Evolutionary conservation across 2,797 vertebrate species (phyloP).

Genomic region (Triplophysa bombifrons): DNA sequence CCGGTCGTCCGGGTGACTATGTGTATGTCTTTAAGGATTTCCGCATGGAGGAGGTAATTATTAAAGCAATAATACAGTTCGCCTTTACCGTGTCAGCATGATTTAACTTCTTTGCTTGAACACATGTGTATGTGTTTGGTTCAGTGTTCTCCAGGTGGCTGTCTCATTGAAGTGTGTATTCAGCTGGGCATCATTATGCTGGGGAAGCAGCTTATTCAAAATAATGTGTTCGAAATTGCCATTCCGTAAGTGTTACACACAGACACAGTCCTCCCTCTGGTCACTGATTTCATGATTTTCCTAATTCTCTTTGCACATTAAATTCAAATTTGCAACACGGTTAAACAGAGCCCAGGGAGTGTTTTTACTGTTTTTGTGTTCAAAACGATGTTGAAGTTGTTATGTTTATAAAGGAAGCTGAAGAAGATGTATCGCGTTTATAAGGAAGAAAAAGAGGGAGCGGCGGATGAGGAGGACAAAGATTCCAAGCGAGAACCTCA

Average conservation of each 20-base stretch:
- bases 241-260: slow-evolving; percentile 87
- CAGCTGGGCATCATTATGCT: slow-evolving; percentile 99
- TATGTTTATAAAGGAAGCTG: slow-evolving; percentile 69
- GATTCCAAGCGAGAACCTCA: slow-evolving; percentile 73
- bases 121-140: not conserved
- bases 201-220: slow-evolving; percentile 97
- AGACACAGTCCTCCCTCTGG: not conserved
- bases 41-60: slow-evolving; percentile 92
- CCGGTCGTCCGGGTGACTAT: slow-evolving; percentile 91
- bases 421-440: slow-evolving; percentile 82
- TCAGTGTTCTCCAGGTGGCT: slow-evolving; percentile 94
- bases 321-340: not conserved
- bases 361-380: not conserved
- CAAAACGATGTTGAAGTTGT: not conserved
- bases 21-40: slow-evolving; percentile 91
- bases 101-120: slow-evolving; percentile 12
- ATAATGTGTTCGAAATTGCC: slow-evolving; percentile 96
- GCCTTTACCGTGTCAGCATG: slow-evolving; percentile 18
- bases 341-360: slow-evolving; percentile 1
- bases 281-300: slow-evolving; percentile 13
- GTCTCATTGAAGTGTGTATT: slow-evolving; percentile 96
- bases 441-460: slow-evolving; percentile 65
- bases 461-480: slow-evolving; percentile 71
- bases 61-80: not conserved
- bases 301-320: slow-evolving; percentile 14